Conservation (phyloP, 2,797 vertebrate genomes). For the Galago senegalensis region DNA sequence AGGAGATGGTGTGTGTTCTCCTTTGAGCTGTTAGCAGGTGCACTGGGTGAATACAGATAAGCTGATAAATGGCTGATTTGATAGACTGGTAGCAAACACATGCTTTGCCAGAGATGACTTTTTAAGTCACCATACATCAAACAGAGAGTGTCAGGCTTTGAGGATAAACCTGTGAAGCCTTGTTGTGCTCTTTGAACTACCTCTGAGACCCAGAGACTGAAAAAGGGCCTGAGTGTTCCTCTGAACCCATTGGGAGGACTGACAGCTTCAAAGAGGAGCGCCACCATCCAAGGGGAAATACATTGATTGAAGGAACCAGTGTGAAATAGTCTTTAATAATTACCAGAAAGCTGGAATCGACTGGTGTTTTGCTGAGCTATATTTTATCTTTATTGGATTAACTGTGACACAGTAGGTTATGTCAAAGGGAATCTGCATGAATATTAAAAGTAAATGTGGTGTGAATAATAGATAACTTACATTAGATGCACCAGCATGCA, state of each 20-base stretch:
- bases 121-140: slow-evolving; percentile 92
- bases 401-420: slow-evolving; percentile 93
- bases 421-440: slow-evolving; percentile 93
- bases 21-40: slow-evolving; percentile 87
- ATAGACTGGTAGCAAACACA: slow-evolving; percentile 89
- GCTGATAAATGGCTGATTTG: slow-evolving; percentile 90
- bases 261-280: slow-evolving; percentile 90
- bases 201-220: slow-evolving; percentile 88
- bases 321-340: slow-evolving; percentile 93
- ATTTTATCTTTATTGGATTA: slow-evolving; percentile 94
- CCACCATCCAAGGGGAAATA: slow-evolving; percentile 88
- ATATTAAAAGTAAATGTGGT: slow-evolving; percentile 93
- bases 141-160: slow-evolving; percentile 91
- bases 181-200: slow-evolving; percentile 91
- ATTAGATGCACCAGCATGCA: slow-evolving; percentile 91
- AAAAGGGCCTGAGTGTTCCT: slow-evolving; percentile 87
- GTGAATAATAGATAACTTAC: slow-evolving; percentile 93
- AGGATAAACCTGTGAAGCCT: slow-evolving; percentile 91
- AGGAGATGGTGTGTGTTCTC: slow-evolving; percentile 86
- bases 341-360: slow-evolving; percentile 91
- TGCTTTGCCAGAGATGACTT: slow-evolving; percentile 90
- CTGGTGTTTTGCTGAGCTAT: slow-evolving; percentile 91
- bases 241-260: slow-evolving; percentile 89
- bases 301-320: slow-evolving; percentile 90
- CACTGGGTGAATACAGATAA: slow-evolving; percentile 90